Evolutionary conservation across 2,797 vertebrate genomes (phyloP).

Genomic region (Hafferia zeledoni): DNA sequence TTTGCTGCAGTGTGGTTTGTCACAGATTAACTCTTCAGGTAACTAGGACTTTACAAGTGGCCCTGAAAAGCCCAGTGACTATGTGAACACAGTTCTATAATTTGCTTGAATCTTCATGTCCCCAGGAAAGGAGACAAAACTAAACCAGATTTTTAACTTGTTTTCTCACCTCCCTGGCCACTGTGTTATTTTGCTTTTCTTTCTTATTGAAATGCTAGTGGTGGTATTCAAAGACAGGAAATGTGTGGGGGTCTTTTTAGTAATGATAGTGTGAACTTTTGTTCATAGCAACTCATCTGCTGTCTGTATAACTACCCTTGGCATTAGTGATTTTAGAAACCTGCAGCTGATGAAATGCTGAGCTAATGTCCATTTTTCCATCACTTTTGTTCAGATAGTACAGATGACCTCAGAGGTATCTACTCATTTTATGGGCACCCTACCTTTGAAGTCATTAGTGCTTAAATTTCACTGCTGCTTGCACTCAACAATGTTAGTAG

Average conservation of each 20-base stretch:
- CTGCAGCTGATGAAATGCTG: conserved; percentile 11
- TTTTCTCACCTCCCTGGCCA: neutral
- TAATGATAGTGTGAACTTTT: neutral
- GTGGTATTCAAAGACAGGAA: neutral
- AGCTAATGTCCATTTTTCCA: neutral
- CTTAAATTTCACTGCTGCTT: conserved; percentile 63
- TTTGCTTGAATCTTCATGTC: neutral
- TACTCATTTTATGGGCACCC: conserved; percentile 53
- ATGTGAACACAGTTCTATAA: neutral
- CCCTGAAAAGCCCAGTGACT: neutral
- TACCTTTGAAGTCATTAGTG: conserved; percentile 64
- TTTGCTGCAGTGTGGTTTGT: neutral
- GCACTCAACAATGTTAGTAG: conserved; percentile 9
- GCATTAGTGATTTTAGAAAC: conserved; percentile 20
- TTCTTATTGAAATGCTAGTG: neutral
- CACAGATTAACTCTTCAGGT: neutral
- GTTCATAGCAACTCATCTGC: neutral
- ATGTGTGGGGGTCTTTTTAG: neutral
- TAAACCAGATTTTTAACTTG: neutral
- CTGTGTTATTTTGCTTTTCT: neutral
- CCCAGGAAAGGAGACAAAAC: neutral
- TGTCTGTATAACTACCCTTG: conserved; percentile 17
- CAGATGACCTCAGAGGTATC: conserved; percentile 61
- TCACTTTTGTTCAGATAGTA: conserved; percentile 50
- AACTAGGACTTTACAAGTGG: neutral